A percentile compares a stretch with the other conserved stretches of the same genome.
phyloP scores from a whole-genome alignment of 2,888 invertebrate genomes.

The Leistus spinibarbis region DNA sequence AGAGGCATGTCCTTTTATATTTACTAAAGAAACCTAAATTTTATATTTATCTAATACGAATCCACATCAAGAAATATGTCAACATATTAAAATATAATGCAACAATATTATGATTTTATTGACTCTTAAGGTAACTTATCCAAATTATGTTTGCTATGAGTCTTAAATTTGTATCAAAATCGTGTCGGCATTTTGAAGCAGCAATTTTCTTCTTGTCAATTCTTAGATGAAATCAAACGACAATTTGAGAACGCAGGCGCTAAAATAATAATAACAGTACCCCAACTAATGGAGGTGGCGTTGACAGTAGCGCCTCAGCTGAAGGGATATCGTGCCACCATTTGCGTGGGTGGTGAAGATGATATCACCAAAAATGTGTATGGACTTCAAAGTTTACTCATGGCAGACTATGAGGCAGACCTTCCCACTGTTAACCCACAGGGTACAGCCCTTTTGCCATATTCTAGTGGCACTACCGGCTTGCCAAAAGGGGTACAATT shows the following conservation, averaged over 20 bases:
- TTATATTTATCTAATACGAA: too few relatives aligned
- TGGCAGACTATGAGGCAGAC: conserved; percentile 53
- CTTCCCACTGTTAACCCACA: conserved; percentile 59
- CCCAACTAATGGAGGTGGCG: conserved; percentile 66
- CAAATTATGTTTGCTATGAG: neutral
- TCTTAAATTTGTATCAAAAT: neutral
- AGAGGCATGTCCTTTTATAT: too few relatives aligned
- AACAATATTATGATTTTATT: too few relatives aligned
- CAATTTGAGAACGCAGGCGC: conserved; percentile 69
- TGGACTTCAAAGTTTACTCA: conserved; percentile 54
- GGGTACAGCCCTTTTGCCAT: conserved; percentile 65
- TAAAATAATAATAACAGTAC: conserved; percentile 68
- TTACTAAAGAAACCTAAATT: too few relatives aligned
- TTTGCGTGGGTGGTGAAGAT: conserved; percentile 68
- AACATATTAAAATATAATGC: neutral
- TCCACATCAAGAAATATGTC: too few relatives aligned
- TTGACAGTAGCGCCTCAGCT: conserved; percentile 62
- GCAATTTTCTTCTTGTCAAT: conserved; percentile 12
- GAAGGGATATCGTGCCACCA: conserved; percentile 65
- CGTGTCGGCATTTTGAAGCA: too few relatives aligned
- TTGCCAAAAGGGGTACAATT: conserved; percentile 81
- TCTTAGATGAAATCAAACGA: conserved; percentile 66
- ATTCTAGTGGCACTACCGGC: conserved; percentile 80
- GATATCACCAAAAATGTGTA: conserved; percentile 56
- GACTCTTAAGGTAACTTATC: too few relatives aligned